phyloP scores from a whole-genome alignment of 2,797 vertebrate species.

The Nannoperca obscura region DNA sequence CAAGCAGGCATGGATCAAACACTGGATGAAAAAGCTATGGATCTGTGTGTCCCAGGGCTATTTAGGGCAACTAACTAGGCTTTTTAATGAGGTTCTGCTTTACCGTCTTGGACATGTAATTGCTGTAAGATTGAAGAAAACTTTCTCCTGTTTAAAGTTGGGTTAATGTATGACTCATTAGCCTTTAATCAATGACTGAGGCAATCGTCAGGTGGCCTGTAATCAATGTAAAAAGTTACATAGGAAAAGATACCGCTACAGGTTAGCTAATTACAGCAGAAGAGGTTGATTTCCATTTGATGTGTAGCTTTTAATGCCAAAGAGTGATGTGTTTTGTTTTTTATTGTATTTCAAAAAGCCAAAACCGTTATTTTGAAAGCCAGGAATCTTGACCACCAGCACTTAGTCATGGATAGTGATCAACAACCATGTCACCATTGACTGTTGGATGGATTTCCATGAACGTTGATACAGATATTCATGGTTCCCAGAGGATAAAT shows the following conservation, averaged over 20 bases:
- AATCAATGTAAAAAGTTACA: neutral
- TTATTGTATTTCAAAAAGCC: neutral
- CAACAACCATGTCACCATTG: neutral
- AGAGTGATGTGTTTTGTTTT: neutral
- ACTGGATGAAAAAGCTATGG: slow-evolving; percentile 67
- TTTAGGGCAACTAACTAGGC: slow-evolving; percentile 4
- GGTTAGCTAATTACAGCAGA: neutral
- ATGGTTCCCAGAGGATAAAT: slow-evolving; percentile 1
- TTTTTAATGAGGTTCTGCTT: slow-evolving; percentile 53
- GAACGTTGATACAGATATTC: neutral
- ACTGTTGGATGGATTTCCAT: slow-evolving; percentile 5
- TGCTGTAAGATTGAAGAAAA: slow-evolving; percentile 5
- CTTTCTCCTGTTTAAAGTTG: neutral
- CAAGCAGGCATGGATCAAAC: slow-evolving; percentile 79
- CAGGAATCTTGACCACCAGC: slow-evolving; percentile 2
- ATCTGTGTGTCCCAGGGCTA: slow-evolving; percentile 61
- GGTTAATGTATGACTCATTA: neutral
- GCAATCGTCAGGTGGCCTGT: neutral
- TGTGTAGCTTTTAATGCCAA: neutral
- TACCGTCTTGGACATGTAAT: slow-evolving; percentile 1
- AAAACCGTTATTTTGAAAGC: neutral
- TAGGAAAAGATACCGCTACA: neutral
- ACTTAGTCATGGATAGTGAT: neutral
- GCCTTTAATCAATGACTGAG: neutral
- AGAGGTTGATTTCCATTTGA: neutral